Conservation (phyloP, 2,113 vertebrate species). For the Leuciscus idus region DNA sequence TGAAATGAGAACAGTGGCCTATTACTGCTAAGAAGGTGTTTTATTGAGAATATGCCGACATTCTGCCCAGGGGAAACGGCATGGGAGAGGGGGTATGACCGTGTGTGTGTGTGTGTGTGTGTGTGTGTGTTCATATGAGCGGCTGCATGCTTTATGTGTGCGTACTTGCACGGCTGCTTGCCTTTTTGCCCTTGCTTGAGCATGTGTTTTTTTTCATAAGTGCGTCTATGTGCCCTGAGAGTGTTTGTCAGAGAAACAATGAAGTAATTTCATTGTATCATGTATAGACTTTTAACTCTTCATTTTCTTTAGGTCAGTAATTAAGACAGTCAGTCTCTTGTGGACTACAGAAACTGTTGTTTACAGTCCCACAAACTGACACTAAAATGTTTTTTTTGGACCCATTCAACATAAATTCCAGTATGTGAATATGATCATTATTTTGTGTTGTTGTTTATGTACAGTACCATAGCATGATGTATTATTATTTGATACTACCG, state of each 20-base stretch:
- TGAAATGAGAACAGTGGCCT: slow-evolving; percentile 90
- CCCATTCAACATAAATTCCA: background rate
- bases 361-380: background rate
- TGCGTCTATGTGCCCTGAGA: slow-evolving; percentile 39
- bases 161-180: slow-evolving; percentile 56
- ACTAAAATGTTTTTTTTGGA: background rate
- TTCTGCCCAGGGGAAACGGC: slow-evolving; percentile 75
- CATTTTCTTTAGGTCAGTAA: slow-evolving; percentile 74
- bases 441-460: background rate
- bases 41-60: slow-evolving; percentile 85
- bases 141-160: slow-evolving; percentile 42
- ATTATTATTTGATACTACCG: background rate
- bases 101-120: slow-evolving; percentile 37
- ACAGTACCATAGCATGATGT: background rate
- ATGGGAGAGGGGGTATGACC: slow-evolving; percentile 59
- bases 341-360: slow-evolving; percentile 54
- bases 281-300: slow-evolving; percentile 74
- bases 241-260: slow-evolving; percentile 67
- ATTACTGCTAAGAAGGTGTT: slow-evolving; percentile 92
- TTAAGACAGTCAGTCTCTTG: slow-evolving; percentile 74
- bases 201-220: slow-evolving; percentile 25
- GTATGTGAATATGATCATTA: background rate
- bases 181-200: slow-evolving; percentile 40
- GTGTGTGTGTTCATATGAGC: slow-evolving; percentile 11
- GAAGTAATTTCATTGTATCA: slow-evolving; percentile 70